Conservation (phyloP, 2,888 invertebrate species). For the Horisme vitalbata region DNA sequence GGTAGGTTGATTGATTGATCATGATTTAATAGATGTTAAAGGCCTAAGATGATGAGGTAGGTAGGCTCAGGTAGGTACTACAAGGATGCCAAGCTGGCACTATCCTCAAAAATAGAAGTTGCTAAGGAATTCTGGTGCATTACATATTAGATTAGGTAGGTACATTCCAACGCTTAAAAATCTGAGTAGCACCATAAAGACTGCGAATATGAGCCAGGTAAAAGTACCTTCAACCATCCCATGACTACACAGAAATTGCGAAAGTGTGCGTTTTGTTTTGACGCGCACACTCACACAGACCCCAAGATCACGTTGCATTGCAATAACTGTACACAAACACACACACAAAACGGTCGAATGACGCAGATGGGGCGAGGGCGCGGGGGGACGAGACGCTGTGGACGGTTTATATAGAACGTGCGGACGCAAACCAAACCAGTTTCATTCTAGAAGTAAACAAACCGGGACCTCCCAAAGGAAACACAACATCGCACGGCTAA, state of each 20-base stretch:
- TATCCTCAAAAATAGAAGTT: too few relatives aligned
- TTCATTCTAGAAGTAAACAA: conserved; percentile 68
- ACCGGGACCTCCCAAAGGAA: conserved; percentile 51
- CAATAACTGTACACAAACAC: conserved; percentile 28
- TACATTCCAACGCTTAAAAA: too few relatives aligned
- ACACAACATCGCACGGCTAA: conserved; percentile 49
- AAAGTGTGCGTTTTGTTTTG: conserved; percentile 43
- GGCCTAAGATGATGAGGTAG: too few relatives aligned
- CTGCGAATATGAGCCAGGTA: too few relatives aligned
- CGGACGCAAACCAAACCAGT: conserved; percentile 62
- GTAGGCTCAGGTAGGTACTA: too few relatives aligned
- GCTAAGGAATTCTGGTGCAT: too few relatives aligned
- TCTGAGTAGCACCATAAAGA: too few relatives aligned
- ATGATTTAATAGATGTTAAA: too few relatives aligned
- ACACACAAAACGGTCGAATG: conserved; percentile 49
- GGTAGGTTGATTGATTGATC: too few relatives aligned
- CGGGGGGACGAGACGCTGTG: conserved; percentile 43
- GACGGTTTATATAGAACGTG: conserved; percentile 69
- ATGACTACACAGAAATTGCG: conserved; percentile 7
- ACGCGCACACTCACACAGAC: conserved; percentile 37
- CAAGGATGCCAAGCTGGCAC: too few relatives aligned
- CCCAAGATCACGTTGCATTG: conserved; percentile 31
- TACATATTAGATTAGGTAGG: too few relatives aligned
- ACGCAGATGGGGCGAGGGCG: conserved; percentile 49
- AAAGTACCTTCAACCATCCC: too few relatives aligned